A percentile compares a stretch with the other conserved stretches of the same genome.
Evolutionary conservation across 1,140 invertebrate genomes (phyloP).

Genomic region (Plectrocnemia conspersa): DNA sequence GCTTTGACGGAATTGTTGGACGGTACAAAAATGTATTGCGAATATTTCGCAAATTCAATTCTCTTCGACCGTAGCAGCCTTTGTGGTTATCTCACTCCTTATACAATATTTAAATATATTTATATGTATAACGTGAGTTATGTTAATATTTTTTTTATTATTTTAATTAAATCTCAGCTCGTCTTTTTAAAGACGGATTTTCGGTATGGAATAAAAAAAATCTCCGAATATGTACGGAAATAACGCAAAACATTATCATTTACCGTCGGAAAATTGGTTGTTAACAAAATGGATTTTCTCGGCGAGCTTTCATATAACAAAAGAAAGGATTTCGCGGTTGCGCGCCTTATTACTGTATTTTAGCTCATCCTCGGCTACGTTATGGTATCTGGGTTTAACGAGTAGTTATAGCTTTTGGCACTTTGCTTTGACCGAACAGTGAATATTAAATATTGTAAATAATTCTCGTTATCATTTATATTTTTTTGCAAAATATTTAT

Average conservation of each 20-base stretch:
- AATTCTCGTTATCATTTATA: neutral
- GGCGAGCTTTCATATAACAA: too few relatives aligned
- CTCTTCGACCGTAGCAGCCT: too few relatives aligned
- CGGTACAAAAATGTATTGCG: too few relatives aligned
- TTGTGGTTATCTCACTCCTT: constrained; percentile 7
- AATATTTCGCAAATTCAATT: too few relatives aligned
- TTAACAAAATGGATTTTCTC: constrained; percentile 13
- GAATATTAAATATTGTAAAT: neutral
- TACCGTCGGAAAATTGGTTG: constrained; percentile 3
- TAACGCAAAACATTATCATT: constrained; percentile 4
- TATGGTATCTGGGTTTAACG: constrained; percentile 3
- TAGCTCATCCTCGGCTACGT: neutral
- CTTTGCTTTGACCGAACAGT: neutral
- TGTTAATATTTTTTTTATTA: too few relatives aligned
- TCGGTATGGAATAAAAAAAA: constrained; percentile 6
- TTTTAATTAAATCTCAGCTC: too few relatives aligned
- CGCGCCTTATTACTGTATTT: constrained; percentile 3
- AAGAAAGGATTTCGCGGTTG: neutral
- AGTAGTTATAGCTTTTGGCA: constrained; percentile 9
- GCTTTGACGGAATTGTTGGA: too few relatives aligned
- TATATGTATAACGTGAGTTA: neutral
- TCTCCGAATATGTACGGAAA: neutral
- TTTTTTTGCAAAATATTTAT: neutral
- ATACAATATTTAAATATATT: neutral
- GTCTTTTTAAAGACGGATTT: too few relatives aligned